Percentiles rank a stretch among this genome's conserved stretches.
Conservation (phyloP, 2,797 vertebrate genomes). For the Rhadinocentrus ornatus region DNA sequence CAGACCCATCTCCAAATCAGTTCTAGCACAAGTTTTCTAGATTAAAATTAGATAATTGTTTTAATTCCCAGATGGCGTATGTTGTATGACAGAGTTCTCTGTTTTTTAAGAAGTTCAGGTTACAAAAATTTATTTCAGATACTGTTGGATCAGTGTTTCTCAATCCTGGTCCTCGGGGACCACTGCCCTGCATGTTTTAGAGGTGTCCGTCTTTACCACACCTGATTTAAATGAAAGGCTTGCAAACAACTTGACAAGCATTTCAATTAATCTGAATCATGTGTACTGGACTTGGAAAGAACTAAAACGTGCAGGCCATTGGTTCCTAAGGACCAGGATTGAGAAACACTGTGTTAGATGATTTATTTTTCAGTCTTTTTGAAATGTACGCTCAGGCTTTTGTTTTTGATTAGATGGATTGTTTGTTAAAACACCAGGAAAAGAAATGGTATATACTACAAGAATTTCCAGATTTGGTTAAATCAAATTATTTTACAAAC, state of each 20-base stretch:
- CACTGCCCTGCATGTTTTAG: too few species aligned
- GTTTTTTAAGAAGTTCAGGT: too few species aligned
- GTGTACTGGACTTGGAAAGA: too few species aligned
- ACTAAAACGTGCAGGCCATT: too few species aligned
- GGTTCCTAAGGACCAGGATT: too few species aligned
- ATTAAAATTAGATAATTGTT: neutral
- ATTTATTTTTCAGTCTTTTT: neutral
- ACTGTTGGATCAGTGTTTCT: too few species aligned
- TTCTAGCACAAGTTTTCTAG: neutral
- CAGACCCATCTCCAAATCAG: neutral
- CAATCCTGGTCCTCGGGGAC: too few species aligned
- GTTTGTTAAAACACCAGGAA: conserved; percentile 3
- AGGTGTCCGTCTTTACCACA: too few species aligned
- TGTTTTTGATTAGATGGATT: neutral
- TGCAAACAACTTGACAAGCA: too few species aligned
- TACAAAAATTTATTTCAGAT: neutral
- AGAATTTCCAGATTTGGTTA: neutral
- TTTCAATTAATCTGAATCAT: too few species aligned
- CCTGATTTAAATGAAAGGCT: too few species aligned
- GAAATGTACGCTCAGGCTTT: neutral
- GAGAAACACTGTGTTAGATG: too few species aligned
- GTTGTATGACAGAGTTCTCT: neutral
- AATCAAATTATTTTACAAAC: neutral
- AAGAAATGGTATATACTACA: neutral
- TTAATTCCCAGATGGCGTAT: neutral